Evolutionary conservation across 2,888 invertebrate genomes (phyloP), one percentile per base, ranked within the genome.

Genomic region (Itoplectis maculator): DNA sequence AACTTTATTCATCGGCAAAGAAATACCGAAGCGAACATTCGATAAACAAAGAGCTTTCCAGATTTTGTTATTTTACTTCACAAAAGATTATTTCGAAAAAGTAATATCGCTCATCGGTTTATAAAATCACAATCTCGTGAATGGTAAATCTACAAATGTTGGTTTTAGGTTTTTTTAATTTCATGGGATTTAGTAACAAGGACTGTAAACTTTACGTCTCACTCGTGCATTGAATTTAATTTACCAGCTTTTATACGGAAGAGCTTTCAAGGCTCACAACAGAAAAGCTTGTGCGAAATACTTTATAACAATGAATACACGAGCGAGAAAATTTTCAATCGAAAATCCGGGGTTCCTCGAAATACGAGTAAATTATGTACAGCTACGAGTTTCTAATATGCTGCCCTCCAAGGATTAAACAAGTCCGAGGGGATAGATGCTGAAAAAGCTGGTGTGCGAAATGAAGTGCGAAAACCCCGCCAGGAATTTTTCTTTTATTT

Each of bases 401-500:
- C 18, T 15, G 4, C 0, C 9, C 15, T 15, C 61, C 11, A 18
- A 61, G 37, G 40, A 61, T 61, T 61, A 61, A 61, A 61, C 15
- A 61, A 40, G 18, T 61, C n/a, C 5, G 5, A 20, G 23, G 20
- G n/a, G 18, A 59, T 35, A 59, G 4, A 59, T 59, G 37, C n/a
- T 37, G 29, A 8, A 37, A 40, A 61, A 9, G 18, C 7, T 18
- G 37, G 18, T 8, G 54, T 11, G 45, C 29, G 15, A 61, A 61
- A 59, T 59, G 15, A 42, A 75, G 40, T 51, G 65, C 45, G 75
- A 56, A 65, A 23, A 56, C 54, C 49, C 42, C 18, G 23, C 35
- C 8, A 6, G 59, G 3, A 42, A n/a, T n/a, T 29, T 29, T 54
- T 54, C 2, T 4, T 37, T 61, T 61, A 23, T 42, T 70, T 54